Base-by-base conservation (phyloP, 2,888 invertebrate species). In the Sesamia inferens region DNA sequence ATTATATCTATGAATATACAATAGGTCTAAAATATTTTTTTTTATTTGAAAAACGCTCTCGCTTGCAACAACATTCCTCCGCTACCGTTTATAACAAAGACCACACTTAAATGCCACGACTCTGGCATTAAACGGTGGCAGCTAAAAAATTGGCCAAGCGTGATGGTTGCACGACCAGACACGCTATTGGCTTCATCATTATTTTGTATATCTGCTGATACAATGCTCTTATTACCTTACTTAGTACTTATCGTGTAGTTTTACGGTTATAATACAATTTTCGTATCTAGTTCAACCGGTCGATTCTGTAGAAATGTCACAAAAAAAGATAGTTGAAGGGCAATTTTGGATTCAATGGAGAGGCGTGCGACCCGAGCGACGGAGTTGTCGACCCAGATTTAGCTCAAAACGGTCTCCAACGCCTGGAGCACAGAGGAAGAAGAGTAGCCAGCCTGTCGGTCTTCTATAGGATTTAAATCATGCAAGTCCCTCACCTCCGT, bases 141-240 rank as follows among this genome's bases (percentile, higher is more conserved):
- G 87, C 89, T 86, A 90, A 92, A 92, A 92, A 92, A 90, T 89
- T 90, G 83, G 70, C 90, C 85, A 84, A 87, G 79, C 90, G 83
- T 88, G 87, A 75, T 83, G 80, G 67, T 65, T 75, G 70, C 74
- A 63, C 79, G 66, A 76, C 62, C 71, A 39, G 61, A 19, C 66
- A 79, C 85, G 83, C 74, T 76, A 86, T 84, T 81, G 84, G 72
- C 64, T 77, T 44, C 39, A 42, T 77, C 57, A 80, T 76, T 76
- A 65, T 72, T 74, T 68, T 62, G 71, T 75, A 71, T 70, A 63
- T 69, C 68, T 81, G 42, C 57, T 63, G 19, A 81, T 58, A 57
- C 68, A 31, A 66, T 69, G 51, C 10, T 51, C 51, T 51, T 31
- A 19, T 61, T 5, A 16, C 16, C 16, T 16, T 63, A 48, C n/a